Base-by-base conservation (phyloP, 2,888 invertebrate species). In the Unio pictorum region DNA sequence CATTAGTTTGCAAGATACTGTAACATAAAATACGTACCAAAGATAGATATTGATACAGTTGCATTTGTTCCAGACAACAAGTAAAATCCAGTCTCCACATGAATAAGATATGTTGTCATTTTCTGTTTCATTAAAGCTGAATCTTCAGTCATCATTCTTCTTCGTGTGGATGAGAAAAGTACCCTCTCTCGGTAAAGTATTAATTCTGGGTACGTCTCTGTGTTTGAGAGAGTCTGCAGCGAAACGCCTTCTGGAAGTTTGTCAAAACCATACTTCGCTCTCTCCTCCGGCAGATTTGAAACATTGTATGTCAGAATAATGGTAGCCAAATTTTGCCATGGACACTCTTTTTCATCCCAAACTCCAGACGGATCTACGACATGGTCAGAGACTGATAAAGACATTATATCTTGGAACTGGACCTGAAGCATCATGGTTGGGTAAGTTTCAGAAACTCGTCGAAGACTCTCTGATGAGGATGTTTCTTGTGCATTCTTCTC, bases 61-160 rank as follows among this genome's bases (percentile, higher is more conserved):
- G 76, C 76, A 56, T 76, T 74, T 4, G 76, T 76, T 55, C 76
- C 76, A 15, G 76, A 76, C 55, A 72, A 76, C 65, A 76, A 30
- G 65, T 76, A 69, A 55, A 69, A 68, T 45, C 76, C 76, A 23
- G 76, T 76, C 62, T 76, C 76, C 2, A 74, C 76, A 56, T 76
- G 76, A 4, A 76, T 72, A 45, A 76, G 66, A 26, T 63, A 76
- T 15, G 76, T 76, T 17, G 74, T 76, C n/a, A 62, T 72, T 59
- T 73, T 72, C 20, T 63, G 63, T 8, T 58, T 30, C 26, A 61
- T 61, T n/a, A 55, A 59, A 2, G 55, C 55, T 8, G 62, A 58
- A 6, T 34, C 67, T 60, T 76, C 76, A 1, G 71, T 71, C 30
- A 61, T 61, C 26, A 68, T 72, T 26, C 63, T 62, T 61, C 72